Percentiles rank a stretch among this genome's conserved stretches.
Evolutionary conservation across 1,140 invertebrate species (phyloP).

Genomic region (Berghia stephanieae): DNA sequence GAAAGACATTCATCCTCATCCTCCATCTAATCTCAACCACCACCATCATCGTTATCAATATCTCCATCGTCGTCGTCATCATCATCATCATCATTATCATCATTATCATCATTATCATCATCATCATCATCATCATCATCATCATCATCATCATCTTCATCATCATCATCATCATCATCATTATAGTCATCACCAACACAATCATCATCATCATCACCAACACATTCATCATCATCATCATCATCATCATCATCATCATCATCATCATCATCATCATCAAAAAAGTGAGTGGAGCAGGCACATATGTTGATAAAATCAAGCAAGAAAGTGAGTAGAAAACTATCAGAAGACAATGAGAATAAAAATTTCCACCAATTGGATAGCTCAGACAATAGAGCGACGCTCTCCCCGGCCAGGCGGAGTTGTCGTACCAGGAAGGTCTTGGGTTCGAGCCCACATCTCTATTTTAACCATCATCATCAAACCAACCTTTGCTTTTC

Average conservation of each 20-base stretch:
- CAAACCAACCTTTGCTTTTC: too few species aligned
- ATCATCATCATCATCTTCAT: constrained; percentile 21
- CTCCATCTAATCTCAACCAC: background rate
- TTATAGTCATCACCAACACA: too few species aligned
- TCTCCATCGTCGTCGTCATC: background rate
- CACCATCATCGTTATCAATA: background rate
- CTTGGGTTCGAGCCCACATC: background rate
- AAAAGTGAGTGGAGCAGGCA: too few species aligned
- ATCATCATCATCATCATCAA: background rate
- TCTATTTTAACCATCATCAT: too few species aligned
- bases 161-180: constrained; percentile 23
- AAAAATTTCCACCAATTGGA: background rate
- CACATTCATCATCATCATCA: constrained; percentile 22
- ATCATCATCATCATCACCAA: too few species aligned
- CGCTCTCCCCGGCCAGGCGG: too few species aligned
- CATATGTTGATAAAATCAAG: too few species aligned
- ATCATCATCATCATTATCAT: background rate
- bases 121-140: background rate
- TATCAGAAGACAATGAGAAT: too few species aligned
- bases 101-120: background rate
- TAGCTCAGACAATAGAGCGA: too few species aligned
- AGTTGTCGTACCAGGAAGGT: too few species aligned
- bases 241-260: constrained; percentile 4
- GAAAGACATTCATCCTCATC: too few species aligned
- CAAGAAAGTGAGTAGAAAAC: too few species aligned